These are phyloP conservation scores for Eupithecia subumbrata DNA, from an alignment of 2,888 invertebrate species.

Conservation along the genomic window DNA sequence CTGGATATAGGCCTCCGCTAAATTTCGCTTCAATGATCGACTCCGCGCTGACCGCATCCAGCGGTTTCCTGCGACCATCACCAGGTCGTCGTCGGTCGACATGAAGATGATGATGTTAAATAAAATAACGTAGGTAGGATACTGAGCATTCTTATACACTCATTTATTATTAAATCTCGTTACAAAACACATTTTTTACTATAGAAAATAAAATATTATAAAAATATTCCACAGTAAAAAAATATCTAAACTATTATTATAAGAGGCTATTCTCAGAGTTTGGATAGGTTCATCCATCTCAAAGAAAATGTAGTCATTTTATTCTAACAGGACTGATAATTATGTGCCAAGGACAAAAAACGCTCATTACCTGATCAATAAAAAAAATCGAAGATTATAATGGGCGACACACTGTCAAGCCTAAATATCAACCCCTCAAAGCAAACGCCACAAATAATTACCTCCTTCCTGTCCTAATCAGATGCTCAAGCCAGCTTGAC, in stretches of 20 bases:
- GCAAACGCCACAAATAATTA: conserved; percentile 19
- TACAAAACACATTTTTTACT: too few relatives aligned
- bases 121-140: neutral
- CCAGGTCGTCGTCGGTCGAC: neutral
- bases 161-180: too few relatives aligned
- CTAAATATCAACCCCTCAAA: conserved; percentile 16
- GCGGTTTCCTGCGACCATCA: neutral
- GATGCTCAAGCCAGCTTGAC: conserved; percentile 30
- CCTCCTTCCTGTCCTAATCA: conserved; percentile 32
- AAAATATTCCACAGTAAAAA: too few relatives aligned
- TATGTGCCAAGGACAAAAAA: neutral
- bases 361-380: neutral
- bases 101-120: neutral
- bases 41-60: neutral
- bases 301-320: neutral
- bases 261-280: neutral
- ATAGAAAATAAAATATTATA: too few relatives aligned
- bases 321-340: neutral
- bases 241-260: too few relatives aligned
- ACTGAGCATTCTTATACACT: too few relatives aligned
- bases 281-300: neutral
- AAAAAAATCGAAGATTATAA: neutral
- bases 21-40: neutral
- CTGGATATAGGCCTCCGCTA: neutral
- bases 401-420: neutral